phyloP scores from a whole-genome alignment of 2,888 invertebrate genomes.

The Andrena trimmerana region DNA sequence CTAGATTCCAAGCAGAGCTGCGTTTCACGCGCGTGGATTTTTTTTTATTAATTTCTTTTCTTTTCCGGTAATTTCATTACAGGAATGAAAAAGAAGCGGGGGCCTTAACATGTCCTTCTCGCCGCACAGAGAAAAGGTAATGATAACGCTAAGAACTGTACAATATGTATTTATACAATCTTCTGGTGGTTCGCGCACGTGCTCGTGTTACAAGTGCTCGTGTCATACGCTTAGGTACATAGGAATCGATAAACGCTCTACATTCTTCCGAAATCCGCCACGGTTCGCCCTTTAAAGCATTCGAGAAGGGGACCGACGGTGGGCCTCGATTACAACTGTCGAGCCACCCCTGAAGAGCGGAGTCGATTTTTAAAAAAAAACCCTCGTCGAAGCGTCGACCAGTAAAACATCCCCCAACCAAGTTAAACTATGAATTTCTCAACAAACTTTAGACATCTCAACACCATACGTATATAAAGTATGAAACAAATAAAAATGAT shows the following conservation, averaged over 20 bases:
- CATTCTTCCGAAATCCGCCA: constrained; percentile 21
- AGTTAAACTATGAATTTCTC: not conserved
- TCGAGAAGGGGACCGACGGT: not conserved
- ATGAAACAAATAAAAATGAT: not conserved
- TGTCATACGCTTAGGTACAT: constrained; percentile 18
- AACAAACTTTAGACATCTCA: not conserved
- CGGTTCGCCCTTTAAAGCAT: constrained; percentile 32
- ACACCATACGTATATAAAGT: not conserved
- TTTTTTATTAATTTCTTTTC: constrained; percentile 27
- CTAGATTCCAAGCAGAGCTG: constrained; percentile 16
- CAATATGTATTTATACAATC: constrained; percentile 46
- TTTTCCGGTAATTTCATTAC: constrained; percentile 5
- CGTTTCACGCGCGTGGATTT: constrained; percentile 15
- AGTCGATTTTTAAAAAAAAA: not conserved
- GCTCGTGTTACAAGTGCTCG: constrained; percentile 30
- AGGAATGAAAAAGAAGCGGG: not conserved
- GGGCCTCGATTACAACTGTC: not conserved
- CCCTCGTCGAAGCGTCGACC: not conserved
- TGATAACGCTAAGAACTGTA: constrained; percentile 47
- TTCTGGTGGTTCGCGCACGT: constrained; percentile 6
- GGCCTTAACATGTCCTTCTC: not conserved
- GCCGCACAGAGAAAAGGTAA: constrained; percentile 28
- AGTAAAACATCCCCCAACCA: not conserved
- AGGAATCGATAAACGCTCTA: constrained; percentile 39
- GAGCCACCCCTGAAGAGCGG: not conserved